Evolutionary conservation across 2,113 vertebrate genomes (phyloP).

Genomic region (Nipponia nippon): DNA sequence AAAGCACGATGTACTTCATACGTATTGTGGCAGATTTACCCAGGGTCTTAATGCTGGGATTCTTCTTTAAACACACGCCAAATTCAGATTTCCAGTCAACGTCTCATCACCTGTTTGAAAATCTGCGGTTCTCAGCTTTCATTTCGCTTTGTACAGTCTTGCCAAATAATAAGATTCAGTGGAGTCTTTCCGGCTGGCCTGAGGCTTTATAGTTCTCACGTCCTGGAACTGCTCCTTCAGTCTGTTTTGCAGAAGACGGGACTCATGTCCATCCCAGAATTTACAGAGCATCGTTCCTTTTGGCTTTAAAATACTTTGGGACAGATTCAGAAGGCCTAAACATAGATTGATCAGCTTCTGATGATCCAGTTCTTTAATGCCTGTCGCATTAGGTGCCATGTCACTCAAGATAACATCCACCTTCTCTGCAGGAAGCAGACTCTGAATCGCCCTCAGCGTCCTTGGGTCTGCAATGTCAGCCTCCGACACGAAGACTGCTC

Average conservation of each 20-base stretch:
- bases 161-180: constrained; percentile 87
- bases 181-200: constrained; percentile 89
- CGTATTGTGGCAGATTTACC: not conserved
- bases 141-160: constrained; percentile 65
- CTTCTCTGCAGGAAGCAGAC: constrained; percentile 77
- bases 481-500: constrained; percentile 83
- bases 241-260: constrained; percentile 71
- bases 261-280: constrained; percentile 86
- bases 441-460: constrained; percentile 69
- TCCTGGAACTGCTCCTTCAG: constrained; percentile 76
- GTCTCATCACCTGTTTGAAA: not conserved
- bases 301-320: constrained; percentile 72
- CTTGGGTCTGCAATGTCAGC: constrained; percentile 76
- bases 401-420: constrained; percentile 91
- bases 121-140: not conserved
- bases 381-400: constrained; percentile 93
- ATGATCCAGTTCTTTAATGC: constrained; percentile 88
- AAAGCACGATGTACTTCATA: not conserved
- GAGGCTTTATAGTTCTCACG: constrained; percentile 82
- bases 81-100: not conserved
- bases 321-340: constrained; percentile 76
- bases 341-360: constrained; percentile 83
- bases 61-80: not conserved
- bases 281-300: constrained; percentile 88
- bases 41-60: not conserved